Evolutionary conservation across 2,797 vertebrate genomes (phyloP).

Genomic region (Adrianichthys oophorus): DNA sequence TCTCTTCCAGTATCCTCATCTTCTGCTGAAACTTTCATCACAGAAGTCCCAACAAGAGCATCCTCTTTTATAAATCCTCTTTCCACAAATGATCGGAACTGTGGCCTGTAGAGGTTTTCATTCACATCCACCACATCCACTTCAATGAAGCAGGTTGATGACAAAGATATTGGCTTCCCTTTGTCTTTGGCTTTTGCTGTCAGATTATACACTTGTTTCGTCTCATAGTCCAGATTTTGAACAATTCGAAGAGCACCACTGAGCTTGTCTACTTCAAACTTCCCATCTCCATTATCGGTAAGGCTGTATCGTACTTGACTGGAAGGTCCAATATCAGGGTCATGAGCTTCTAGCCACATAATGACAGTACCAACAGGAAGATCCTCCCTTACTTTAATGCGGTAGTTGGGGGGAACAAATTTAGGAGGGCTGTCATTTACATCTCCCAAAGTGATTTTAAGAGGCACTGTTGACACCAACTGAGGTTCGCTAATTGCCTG

Average conservation of each 20-base stretch:
- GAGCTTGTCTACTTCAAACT: slow-evolving; percentile 95
- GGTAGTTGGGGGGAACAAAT: slow-evolving; percentile 92
- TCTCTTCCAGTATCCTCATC: slow-evolving; percentile 92
- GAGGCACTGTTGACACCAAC: slow-evolving; percentile 84
- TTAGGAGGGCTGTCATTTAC: slow-evolving; percentile 94
- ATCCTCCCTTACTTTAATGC: slow-evolving; percentile 92
- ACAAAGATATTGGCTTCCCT: slow-evolving; percentile 90
- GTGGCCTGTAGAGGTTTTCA: slow-evolving; percentile 90
- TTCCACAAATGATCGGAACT: slow-evolving; percentile 88
- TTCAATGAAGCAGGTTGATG: slow-evolving; percentile 90
- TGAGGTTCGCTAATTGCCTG: slow-evolving; percentile 85
- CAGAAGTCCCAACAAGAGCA: slow-evolving; percentile 83
- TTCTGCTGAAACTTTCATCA: slow-evolving; percentile 89
- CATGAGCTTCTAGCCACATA: slow-evolving; percentile 93
- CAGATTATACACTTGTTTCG: slow-evolving; percentile 90
- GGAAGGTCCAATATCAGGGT: slow-evolving; percentile 89
- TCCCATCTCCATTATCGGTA: slow-evolving; percentile 86
- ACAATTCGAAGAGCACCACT: slow-evolving; percentile 91
- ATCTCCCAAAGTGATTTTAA: slow-evolving; percentile 92
- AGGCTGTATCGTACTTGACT: slow-evolving; percentile 95
- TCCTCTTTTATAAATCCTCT: slow-evolving; percentile 94
- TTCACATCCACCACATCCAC: slow-evolving; percentile 96
- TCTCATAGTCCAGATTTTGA: slow-evolving; percentile 93
- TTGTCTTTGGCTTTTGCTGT: slow-evolving; percentile 95
- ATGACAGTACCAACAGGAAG: slow-evolving; percentile 92